Percentiles rank a stretch among this genome's conserved stretches.
These are phyloP conservation scores for Coreoperca whiteheadi DNA, from an alignment of 2,113 vertebrate genomes.

Conservation along the genomic window DNA sequence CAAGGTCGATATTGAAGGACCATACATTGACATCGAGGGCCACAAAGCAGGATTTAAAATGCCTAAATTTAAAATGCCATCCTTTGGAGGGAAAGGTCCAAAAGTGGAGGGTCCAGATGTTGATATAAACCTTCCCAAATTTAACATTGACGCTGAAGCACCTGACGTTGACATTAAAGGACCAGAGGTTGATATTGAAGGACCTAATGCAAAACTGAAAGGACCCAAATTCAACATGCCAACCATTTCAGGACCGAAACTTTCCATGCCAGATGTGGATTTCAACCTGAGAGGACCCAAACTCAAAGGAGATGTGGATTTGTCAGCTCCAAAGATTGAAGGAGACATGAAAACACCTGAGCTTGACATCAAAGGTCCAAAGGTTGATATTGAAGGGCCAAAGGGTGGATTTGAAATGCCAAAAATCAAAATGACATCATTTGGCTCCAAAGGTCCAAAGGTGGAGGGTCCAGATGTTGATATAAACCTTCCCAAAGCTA, in stretches of 20 bases:
- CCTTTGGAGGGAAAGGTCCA: neutral
- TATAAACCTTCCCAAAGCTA: constrained; percentile 10
- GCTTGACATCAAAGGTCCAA: neutral
- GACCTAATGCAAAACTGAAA: constrained; percentile 11
- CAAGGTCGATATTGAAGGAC: constrained; percentile 65
- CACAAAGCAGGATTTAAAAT: constrained; percentile 38
- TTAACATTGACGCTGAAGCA: neutral
- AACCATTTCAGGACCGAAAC: constrained; percentile 8
- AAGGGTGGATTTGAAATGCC: constrained; percentile 29
- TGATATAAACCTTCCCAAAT: neutral
- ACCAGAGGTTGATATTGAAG: neutral
- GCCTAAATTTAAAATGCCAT: constrained; percentile 1
- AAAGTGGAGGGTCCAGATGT: neutral
- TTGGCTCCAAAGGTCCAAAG: constrained; percentile 34
- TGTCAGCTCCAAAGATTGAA: constrained; percentile 22
- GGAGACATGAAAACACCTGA: constrained; percentile 12
- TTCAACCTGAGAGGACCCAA: constrained; percentile 16
- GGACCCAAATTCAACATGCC: constrained; percentile 36
- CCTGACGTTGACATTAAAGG: neutral
- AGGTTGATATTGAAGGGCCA: neutral
- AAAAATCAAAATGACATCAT: constrained; percentile 51
- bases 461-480: constrained; percentile 31
- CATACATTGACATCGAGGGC: constrained; percentile 23
- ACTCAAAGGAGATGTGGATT: constrained; percentile 1
- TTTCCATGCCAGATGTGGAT: constrained; percentile 24